These are phyloP conservation scores for Bunonema sp. DNA, from an alignment of 2,888 invertebrate genomes.

Conservation along the genomic window DNA sequence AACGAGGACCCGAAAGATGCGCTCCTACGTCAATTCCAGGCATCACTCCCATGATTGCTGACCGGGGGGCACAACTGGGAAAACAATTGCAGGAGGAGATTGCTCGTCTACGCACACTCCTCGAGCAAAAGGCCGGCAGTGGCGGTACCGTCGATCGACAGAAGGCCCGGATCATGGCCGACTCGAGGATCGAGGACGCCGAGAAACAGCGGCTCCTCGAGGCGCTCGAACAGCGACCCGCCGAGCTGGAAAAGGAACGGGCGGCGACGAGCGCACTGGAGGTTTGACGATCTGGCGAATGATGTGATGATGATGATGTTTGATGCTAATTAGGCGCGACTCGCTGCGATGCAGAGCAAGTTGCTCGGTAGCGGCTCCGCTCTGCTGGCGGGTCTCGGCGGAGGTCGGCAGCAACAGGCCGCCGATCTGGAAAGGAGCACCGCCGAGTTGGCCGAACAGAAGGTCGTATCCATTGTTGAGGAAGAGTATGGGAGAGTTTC, in stretches of 20 bases:
- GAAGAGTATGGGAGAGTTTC: conserved; percentile 4
- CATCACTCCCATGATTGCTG: conserved; percentile 42
- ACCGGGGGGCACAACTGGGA: conserved; percentile 47
- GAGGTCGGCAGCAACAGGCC: conserved; percentile 76
- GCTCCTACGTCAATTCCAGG: conserved; percentile 79
- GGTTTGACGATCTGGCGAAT: no score
- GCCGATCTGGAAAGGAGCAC: conserved; percentile 68
- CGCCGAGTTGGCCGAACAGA: conserved; percentile 74
- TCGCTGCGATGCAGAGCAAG: conserved; percentile 69
- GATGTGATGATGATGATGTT: no score
- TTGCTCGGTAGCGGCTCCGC: conserved; percentile 57
- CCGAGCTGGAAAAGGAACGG: conserved; percentile 49
- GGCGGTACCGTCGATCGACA: neutral
- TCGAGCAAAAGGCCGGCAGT: conserved; percentile 24
- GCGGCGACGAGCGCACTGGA: conserved; percentile 25
- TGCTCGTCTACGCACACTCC: conserved; percentile 12
- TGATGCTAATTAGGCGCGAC: no score
- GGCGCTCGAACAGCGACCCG: conserved; percentile 58
- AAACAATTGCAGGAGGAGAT: conserved; percentile 58
- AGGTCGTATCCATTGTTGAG: conserved; percentile 47
- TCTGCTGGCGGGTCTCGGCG: neutral
- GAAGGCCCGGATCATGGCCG: conserved; percentile 5
- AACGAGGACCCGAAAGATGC: conserved; percentile 99
- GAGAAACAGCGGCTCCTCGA: conserved; percentile 52
- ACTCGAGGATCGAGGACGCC: neutral